These are phyloP conservation scores for Mastacembelus armatus DNA, from an alignment of 2,797 vertebrate genomes.

Conservation along the genomic window DNA sequence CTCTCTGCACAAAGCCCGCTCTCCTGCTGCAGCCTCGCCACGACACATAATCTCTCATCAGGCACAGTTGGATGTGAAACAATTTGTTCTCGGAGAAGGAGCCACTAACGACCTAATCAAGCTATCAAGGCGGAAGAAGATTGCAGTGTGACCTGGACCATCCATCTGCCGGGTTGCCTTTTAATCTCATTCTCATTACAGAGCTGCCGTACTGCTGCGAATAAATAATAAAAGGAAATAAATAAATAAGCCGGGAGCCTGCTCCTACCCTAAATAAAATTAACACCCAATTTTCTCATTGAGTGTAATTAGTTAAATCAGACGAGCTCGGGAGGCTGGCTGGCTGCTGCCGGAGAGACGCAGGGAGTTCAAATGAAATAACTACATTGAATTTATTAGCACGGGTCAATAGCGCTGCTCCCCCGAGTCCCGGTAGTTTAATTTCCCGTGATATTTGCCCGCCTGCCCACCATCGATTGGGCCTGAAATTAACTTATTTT, in stretches of 20 bases:
- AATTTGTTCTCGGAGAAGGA: conserved; percentile 93
- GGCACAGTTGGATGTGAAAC: conserved; percentile 94
- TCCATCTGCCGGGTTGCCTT: conserved; percentile 94
- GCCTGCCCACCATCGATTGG: conserved; percentile 99
- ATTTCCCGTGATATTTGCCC: conserved; percentile 99
- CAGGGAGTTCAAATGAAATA: conserved; percentile 88
- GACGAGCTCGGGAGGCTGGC: conserved; percentile 84
- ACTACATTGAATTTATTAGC: conserved; percentile 99
- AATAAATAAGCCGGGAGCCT: conserved; percentile 72
- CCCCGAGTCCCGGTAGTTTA: conserved; percentile 96
- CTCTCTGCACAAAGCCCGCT: conserved; percentile 70
- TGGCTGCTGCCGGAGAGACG: conserved; percentile 66
- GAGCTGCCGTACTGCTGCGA: conserved; percentile 66
- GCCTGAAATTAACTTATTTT: conserved; percentile 99
- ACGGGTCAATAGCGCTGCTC: conserved; percentile 95
- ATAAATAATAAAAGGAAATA: conserved; percentile 83
- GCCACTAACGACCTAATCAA: conserved; percentile 99
- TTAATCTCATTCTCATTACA: conserved; percentile 93
- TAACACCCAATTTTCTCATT: conserved; percentile 96
- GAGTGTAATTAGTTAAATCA: conserved; percentile 99
- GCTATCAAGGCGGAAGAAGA: conserved; percentile 96
- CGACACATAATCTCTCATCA: conserved; percentile 93
- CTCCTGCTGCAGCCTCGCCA: conserved; percentile 58
- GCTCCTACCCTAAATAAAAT: conserved; percentile 90
- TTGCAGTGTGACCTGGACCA: conserved; percentile 96